Evolutionary conservation across 30 jellyfish, hydroid and myxozoan genomes (phyloP), one percentile per base, ranked within the genome.

Genomic region (Nemopilema nomurai): DNA sequence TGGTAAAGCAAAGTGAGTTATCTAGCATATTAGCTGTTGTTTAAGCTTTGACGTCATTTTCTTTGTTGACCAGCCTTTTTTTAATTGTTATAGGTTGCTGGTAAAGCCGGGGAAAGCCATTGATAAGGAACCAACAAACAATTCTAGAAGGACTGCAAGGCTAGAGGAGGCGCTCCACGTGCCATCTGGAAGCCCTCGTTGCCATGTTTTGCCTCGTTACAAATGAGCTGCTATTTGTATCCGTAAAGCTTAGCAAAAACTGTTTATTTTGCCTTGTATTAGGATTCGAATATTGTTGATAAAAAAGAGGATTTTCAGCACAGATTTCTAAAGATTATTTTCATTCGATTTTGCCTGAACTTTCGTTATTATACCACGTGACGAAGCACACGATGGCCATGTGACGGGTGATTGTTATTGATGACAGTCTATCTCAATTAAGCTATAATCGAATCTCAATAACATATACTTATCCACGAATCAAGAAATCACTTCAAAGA

Each of bases 101-200:
- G 95, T 19, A 86, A 86, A 49, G 95, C 95, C 67, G 95, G 95
- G 27, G 95, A 86, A 52, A 86, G 95, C 72, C 95, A 86, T 30
- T 86, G 71, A 82, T 18, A 28, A 7, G 25, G 18, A 24, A 18
- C 8, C 7, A 24, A 63, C 57, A 41, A 41, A 41, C 57, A 41
- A 3, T 41, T 6, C 13, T 41, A 3, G 57, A 41, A 41, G 6
- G 57, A 13, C 13, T 3, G 57, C 6, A 3, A 13, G 9, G 9
- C 57, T 41, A 41, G 13, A 3, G 13, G 57, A 41, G 57, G 9
- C 9, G 13, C 13, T 41, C 6, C 57, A 41, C 13, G 13, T 13
- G 13, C 6, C 13, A 3, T 41, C 13, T 6, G 9, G 57, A 6
- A 41, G 57, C 57, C n/a, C 57, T 41, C 57, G 57, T 41, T 41